Conservation (phyloP, 2,888 invertebrate species). For the Ypsolopha scabrella region DNA sequence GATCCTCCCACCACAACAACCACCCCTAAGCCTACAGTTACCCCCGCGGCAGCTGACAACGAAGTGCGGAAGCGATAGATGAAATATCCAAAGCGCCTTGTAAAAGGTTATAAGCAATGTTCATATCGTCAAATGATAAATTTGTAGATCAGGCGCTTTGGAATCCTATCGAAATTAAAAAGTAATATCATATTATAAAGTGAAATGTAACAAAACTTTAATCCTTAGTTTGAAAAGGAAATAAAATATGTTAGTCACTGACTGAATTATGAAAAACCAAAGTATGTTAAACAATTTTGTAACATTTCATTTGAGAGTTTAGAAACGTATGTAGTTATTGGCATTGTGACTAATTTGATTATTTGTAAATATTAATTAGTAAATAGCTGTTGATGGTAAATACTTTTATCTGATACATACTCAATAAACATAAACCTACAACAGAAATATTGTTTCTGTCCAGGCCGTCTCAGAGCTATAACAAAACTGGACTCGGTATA, state of each 20-base stretch:
- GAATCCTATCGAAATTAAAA: not conserved
- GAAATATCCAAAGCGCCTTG: not conserved
- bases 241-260: not conserved
- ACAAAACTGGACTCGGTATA: too few relatives aligned
- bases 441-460: too few relatives aligned
- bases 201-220: not conserved
- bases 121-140: not conserved
- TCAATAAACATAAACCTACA: too few relatives aligned
- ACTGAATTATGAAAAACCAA: not conserved
- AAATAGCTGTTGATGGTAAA: too few relatives aligned
- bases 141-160: not conserved
- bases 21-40: constrained; percentile 23
- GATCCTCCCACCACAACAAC: constrained; percentile 70
- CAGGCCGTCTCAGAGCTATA: too few relatives aligned
- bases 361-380: too few relatives aligned
- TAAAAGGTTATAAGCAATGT: not conserved
- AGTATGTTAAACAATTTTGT: not conserved
- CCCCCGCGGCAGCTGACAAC: constrained; percentile 10
- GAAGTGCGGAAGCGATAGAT: constrained; percentile 1
- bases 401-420: too few relatives aligned
- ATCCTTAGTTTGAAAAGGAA: not conserved
- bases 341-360: too few relatives aligned
- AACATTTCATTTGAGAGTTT: not conserved
- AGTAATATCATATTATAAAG: not conserved
- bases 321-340: not conserved